These are phyloP conservation scores for Aix galericulata DNA, from an alignment of 2,113 vertebrate genomes.

Conservation along the genomic window DNA sequence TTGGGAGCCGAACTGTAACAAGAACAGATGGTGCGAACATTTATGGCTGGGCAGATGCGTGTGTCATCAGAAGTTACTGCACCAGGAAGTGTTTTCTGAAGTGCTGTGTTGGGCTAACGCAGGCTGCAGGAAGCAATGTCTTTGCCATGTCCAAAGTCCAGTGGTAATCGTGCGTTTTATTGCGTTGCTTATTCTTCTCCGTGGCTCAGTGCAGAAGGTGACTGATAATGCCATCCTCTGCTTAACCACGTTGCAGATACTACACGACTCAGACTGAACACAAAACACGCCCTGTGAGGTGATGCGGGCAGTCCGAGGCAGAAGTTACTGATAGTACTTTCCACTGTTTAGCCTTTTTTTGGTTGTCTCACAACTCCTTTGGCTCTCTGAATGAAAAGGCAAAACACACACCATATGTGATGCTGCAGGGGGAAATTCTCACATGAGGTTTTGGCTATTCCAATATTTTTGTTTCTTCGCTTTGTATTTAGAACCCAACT, in stretches of 20 bases:
- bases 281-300: accelerated
- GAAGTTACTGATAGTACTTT: neutral
- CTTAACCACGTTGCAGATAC: neutral
- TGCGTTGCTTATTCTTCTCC: neutral
- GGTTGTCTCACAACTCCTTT: neutral
- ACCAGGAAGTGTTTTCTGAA: conserved; percentile 14
- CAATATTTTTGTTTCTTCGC: neutral
- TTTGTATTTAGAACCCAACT: neutral
- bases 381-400: conserved; percentile 9
- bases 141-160: conserved; percentile 29
- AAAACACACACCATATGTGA: neutral
- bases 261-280: neutral
- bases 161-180: conserved; percentile 31
- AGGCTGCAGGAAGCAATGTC: conserved; percentile 32
- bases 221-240: neutral
- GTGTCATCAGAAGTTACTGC: conserved; percentile 17
- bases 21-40: conserved; percentile 60
- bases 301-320: neutral
- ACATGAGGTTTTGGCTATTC: neutral
- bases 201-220: conserved; percentile 14
- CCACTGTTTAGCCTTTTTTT: neutral
- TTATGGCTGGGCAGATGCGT: neutral
- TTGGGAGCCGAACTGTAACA: conserved; percentile 23
- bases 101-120: neutral
- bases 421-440: neutral